Evolutionary conservation across 92 coral and sea anemone species (phyloP).

Genomic region (Epizoanthus stellaris): DNA sequence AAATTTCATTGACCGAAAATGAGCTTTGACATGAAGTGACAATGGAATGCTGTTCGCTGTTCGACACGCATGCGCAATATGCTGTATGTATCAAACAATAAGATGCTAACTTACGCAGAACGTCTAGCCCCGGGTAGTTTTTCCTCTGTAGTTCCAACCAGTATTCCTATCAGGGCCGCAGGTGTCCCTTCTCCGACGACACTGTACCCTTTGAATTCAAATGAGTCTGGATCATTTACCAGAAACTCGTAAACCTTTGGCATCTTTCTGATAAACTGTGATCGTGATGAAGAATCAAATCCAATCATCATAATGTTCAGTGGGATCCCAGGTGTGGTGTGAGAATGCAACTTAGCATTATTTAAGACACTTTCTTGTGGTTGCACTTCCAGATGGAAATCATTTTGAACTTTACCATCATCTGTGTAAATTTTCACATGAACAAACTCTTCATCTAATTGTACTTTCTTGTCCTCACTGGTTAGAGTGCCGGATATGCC

Average conservation of each 20-base stretch:
- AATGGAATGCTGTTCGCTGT: too few species aligned
- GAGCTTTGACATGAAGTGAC: too few species aligned
- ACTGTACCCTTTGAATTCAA: conserved; percentile 63
- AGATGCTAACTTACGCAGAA: conserved; percentile 51
- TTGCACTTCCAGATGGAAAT: conserved; percentile 66
- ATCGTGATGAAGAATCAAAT: conserved; percentile 74
- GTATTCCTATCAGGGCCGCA: conserved; percentile 62
- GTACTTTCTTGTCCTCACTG: conserved; percentile 43
- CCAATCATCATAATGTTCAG: conserved; percentile 73
- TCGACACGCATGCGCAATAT: too few species aligned
- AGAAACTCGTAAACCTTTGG: conserved; percentile 59
- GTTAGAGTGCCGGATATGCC: conserved; percentile 68
- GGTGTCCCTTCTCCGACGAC: conserved; percentile 83
- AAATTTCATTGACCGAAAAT: too few species aligned
- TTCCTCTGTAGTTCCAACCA: conserved; percentile 66
- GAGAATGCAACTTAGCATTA: conserved; percentile 19
- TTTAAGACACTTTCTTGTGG: conserved; percentile 52
- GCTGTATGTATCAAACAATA: too few species aligned
- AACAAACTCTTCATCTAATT: conserved; percentile 67
- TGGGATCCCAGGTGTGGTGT: conserved; percentile 64
- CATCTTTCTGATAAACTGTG: conserved; percentile 73
- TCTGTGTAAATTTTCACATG: conserved; percentile 43
- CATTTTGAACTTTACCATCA: conserved; percentile 54
- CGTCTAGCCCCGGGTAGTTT: conserved; percentile 75
- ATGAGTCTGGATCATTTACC: conserved; percentile 56